These are phyloP conservation scores for Drosophila lacicola DNA, from an alignment of 2,888 invertebrate species.

Conservation along the genomic window DNA sequence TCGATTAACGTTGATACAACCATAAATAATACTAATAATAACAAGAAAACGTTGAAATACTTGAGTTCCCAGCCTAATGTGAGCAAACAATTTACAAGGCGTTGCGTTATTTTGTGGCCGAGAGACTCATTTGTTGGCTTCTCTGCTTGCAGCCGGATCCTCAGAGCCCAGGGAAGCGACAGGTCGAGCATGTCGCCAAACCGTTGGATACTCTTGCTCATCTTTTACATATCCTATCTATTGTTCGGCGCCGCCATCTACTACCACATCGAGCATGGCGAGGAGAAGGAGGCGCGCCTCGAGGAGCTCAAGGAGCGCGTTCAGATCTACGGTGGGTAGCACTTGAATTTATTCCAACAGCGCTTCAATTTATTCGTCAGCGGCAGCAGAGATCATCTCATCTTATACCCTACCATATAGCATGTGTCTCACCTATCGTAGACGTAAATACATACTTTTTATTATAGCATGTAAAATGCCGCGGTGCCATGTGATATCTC, in stretches of 20 bases:
- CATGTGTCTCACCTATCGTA: slow-evolving; percentile 19
- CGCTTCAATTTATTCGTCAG: no score
- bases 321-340: slow-evolving; percentile 88
- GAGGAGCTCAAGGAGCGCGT: slow-evolving; percentile 88
- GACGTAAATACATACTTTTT: slow-evolving; percentile 39
- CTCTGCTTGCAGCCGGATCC: slow-evolving; percentile 30
- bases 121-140: slow-evolving; percentile 6
- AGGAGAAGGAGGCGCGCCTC: slow-evolving; percentile 88
- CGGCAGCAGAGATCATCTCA: background rate
- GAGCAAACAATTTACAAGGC: slow-evolving; percentile 44
- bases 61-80: slow-evolving; percentile 28
- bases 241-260: slow-evolving; percentile 94
- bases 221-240: slow-evolving; percentile 91
- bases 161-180: slow-evolving; percentile 44
- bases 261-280: slow-evolving; percentile 91
- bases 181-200: slow-evolving; percentile 89
- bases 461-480: slow-evolving; percentile 14
- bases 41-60: slow-evolving; percentile 27
- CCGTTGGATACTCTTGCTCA: slow-evolving; percentile 91
- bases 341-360: background rate
- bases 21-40: slow-evolving; percentile 53
- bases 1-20: slow-evolving; percentile 66
- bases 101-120: background rate
- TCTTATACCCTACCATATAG: background rate
- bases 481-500: slow-evolving; percentile 62